Evolutionary conservation across 1,140 invertebrate genomes (phyloP).

Genomic region (Tetramorium alpestre): DNA sequence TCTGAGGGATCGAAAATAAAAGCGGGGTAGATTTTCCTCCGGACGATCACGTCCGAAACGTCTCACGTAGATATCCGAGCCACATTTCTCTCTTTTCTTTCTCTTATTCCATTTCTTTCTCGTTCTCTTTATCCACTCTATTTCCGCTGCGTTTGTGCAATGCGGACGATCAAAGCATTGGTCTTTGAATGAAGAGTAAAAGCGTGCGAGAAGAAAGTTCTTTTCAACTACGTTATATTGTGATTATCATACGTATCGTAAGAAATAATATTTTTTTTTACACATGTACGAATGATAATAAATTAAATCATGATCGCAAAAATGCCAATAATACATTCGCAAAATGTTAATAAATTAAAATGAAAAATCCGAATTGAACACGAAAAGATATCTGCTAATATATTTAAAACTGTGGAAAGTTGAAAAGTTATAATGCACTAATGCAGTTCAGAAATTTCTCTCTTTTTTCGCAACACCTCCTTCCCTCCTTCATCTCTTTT

Average conservation of each 20-base stretch:
- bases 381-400: neutral
- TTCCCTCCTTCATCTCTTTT: neutral
- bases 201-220: neutral
- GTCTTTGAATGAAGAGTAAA: neutral
- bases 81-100: neutral
- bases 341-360: neutral
- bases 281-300: neutral
- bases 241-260: neutral
- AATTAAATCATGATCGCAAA: slow-evolving; percentile 6
- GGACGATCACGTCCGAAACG: slow-evolving; percentile 63
- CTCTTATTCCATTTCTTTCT: neutral
- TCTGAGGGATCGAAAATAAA: slow-evolving; percentile 61
- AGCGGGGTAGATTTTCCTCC: slow-evolving; percentile 47
- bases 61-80: slow-evolving; percentile 57
- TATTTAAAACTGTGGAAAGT: neutral
- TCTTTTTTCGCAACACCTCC: neutral
- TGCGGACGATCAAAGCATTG: slow-evolving; percentile 5
- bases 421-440: neutral
- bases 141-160: neutral
- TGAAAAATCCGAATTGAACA: neutral
- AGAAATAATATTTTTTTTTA: neutral
- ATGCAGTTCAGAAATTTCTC: neutral
- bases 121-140: neutral
- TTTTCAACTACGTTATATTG: neutral
- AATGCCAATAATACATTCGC: neutral